Evolutionary conservation across 2,113 vertebrate genomes (phyloP).

Genomic region (Muntiacus muntjak): DNA sequence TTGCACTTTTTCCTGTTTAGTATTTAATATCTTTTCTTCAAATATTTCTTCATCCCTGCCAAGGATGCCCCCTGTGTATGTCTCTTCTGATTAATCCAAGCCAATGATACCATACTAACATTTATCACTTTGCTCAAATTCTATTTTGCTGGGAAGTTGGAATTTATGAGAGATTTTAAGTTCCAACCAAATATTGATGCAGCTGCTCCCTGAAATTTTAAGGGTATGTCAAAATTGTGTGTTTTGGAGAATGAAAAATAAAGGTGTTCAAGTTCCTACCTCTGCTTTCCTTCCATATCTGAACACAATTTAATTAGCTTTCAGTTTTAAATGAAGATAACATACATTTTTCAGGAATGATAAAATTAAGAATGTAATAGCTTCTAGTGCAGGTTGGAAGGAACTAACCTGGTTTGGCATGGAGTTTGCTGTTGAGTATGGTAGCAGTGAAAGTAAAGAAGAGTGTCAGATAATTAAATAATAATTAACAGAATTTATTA

Average conservation of each 20-base stretch:
- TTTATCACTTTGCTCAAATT: slow-evolving; percentile 38
- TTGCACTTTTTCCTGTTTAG: slow-evolving; percentile 7
- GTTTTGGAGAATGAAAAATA: slow-evolving; percentile 3
- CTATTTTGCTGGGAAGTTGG: slow-evolving; percentile 1
- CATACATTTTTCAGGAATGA: background rate
- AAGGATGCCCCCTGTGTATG: background rate
- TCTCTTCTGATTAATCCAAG: slow-evolving; percentile 25
- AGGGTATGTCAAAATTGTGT: background rate
- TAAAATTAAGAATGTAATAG: background rate
- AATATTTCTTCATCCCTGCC: background rate
- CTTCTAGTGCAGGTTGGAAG: background rate
- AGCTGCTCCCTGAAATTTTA: slow-evolving; percentile 16
- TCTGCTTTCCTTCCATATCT: background rate
- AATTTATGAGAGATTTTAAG: slow-evolving; percentile 41
- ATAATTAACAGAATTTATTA: background rate
- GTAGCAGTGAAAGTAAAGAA: background rate
- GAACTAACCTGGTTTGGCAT: background rate
- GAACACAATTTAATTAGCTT: background rate
- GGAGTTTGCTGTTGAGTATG: background rate
- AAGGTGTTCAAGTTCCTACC: background rate
- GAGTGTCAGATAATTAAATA: background rate
- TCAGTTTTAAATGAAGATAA: slow-evolving; percentile 13
- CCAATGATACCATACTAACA: slow-evolving; percentile 3
- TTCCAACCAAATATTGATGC: slow-evolving; percentile 42
- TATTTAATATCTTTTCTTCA: slow-evolving; percentile 22